Evolutionary conservation across 1,140 invertebrate genomes (phyloP).

Genomic region (Sitodiplosis mosellana): DNA sequence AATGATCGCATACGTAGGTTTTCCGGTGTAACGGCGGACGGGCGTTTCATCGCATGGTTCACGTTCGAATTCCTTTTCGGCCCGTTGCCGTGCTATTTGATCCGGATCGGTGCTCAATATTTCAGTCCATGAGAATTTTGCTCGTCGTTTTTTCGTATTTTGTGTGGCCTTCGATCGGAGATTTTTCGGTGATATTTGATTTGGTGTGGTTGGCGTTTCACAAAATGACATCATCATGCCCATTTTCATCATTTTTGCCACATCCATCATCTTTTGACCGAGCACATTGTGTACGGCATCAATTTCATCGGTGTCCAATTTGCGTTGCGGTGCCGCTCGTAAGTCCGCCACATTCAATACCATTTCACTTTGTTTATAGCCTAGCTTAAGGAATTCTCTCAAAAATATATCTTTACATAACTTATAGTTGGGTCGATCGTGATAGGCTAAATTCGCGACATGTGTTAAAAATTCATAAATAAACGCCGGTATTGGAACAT

Average conservation of each 20-base stretch:
- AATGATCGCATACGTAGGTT: slow-evolving; percentile 22
- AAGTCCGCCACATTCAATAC: slow-evolving; percentile 27
- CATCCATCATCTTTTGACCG: slow-evolving; percentile 12
- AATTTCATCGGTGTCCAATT: slow-evolving; percentile 13
- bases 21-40: slow-evolving; percentile 11
- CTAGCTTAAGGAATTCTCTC: slow-evolving; percentile 32
- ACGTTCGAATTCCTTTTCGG: slow-evolving; percentile 23
- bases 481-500: slow-evolving; percentile 36
- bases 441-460: slow-evolving; percentile 34
- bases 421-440: slow-evolving; percentile 40
- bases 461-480: slow-evolving; percentile 39
- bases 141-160: slow-evolving; percentile 15
- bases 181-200: slow-evolving; percentile 25
- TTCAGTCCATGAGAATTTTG: slow-evolving; percentile 22
- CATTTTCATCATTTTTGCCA: slow-evolving; percentile 10
- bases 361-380: slow-evolving; percentile 28
- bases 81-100: slow-evolving; percentile 22
- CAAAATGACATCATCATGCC: slow-evolving; percentile 14
- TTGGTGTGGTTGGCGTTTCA: slow-evolving; percentile 12
- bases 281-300: slow-evolving; percentile 13
- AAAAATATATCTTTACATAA: slow-evolving; percentile 36
- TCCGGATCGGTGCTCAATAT: slow-evolving; percentile 22
- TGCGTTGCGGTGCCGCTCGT: slow-evolving; percentile 8
- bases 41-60: slow-evolving; percentile 10
- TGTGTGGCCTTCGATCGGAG: slow-evolving; percentile 22